Conservation (phyloP, 1,140 invertebrate species). For the Anoplophora glabripennis region DNA sequence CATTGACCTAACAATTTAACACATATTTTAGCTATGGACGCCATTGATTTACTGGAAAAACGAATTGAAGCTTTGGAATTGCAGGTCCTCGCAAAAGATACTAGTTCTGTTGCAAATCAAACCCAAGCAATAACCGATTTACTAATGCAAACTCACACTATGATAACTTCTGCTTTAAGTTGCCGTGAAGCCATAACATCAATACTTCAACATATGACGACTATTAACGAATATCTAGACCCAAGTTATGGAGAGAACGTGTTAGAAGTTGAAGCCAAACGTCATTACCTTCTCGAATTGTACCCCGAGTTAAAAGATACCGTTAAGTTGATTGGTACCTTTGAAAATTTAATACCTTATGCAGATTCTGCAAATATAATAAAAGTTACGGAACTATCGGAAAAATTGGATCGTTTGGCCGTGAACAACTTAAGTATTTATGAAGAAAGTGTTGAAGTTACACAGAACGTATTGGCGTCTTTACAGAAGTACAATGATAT, state of each 20-base stretch:
- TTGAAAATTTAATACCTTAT: slow-evolving; percentile 34
- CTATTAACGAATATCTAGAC: slow-evolving; percentile 45
- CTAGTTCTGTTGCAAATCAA: slow-evolving; percentile 23
- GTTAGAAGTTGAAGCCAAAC: slow-evolving; percentile 41
- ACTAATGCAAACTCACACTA: slow-evolving; percentile 43
- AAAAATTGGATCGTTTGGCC: slow-evolving; percentile 39
- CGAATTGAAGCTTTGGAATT: slow-evolving; percentile 43
- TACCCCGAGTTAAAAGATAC: slow-evolving; percentile 43
- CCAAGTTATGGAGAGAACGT: slow-evolving; percentile 39
- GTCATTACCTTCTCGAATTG: slow-evolving; percentile 42
- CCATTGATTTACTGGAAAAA: slow-evolving; percentile 42
- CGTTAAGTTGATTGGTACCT: slow-evolving; percentile 34
- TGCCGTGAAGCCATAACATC: slow-evolving; percentile 43
- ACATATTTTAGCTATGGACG: slow-evolving; percentile 22
- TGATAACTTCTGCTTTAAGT: slow-evolving; percentile 46
- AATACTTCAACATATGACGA: slow-evolving; percentile 37
- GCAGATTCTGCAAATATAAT: slow-evolving; percentile 38
- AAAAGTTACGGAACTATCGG: slow-evolving; percentile 34
- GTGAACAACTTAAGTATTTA: slow-evolving; percentile 35
- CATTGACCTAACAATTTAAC: no score
- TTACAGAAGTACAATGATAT: slow-evolving; percentile 46
- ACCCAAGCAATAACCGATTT: slow-evolving; percentile 37
- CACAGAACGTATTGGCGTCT: slow-evolving; percentile 38
- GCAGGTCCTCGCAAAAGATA: slow-evolving; percentile 36
- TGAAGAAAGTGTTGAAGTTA: slow-evolving; percentile 36